A percentile compares a stretch with the other conserved stretches of the same genome.
Conservation (phyloP, 2,888 invertebrate genomes). For the Aproaerema taeniolella region DNA sequence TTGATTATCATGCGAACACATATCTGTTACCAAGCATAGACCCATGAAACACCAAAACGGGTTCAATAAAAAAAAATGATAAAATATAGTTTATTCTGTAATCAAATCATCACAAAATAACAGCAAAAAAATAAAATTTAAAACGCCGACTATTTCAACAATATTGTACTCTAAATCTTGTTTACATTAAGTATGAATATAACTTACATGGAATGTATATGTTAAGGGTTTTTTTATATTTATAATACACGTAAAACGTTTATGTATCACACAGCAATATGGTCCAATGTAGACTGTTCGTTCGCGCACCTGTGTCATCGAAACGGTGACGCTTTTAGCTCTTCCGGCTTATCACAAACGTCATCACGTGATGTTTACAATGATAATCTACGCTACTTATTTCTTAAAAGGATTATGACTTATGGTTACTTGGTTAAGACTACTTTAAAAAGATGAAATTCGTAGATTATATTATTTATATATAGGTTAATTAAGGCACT, state of each 20-base stretch:
- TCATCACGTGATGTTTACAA: constrained; percentile 11
- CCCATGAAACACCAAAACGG: background rate
- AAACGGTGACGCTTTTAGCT: constrained; percentile 9
- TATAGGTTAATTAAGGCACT: no score
- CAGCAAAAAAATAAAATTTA: constrained; percentile 11
- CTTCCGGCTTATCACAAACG: constrained; percentile 11
- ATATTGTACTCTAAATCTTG: constrained; percentile 1
- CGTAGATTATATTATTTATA: no score
- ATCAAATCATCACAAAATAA: constrained; percentile 13
- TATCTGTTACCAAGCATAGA: no score
- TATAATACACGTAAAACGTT: background rate
- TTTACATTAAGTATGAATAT: background rate
- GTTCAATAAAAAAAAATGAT: constrained; percentile 7
- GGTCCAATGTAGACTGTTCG: no score
- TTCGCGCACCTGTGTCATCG: constrained; percentile 22
- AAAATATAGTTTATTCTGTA: constrained; percentile 17
- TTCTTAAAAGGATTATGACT: no score
- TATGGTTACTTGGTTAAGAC: no score
- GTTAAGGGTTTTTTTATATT: background rate
- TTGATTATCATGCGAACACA: no score
- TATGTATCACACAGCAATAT: constrained; percentile 3
- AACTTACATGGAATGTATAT: constrained; percentile 37
- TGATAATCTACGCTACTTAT: background rate
- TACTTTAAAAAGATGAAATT: no score
- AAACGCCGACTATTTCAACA: constrained; percentile 6